Evolutionary conservation across 2,797 vertebrate species (phyloP).

Genomic region (Loriculus beryllinus): DNA sequence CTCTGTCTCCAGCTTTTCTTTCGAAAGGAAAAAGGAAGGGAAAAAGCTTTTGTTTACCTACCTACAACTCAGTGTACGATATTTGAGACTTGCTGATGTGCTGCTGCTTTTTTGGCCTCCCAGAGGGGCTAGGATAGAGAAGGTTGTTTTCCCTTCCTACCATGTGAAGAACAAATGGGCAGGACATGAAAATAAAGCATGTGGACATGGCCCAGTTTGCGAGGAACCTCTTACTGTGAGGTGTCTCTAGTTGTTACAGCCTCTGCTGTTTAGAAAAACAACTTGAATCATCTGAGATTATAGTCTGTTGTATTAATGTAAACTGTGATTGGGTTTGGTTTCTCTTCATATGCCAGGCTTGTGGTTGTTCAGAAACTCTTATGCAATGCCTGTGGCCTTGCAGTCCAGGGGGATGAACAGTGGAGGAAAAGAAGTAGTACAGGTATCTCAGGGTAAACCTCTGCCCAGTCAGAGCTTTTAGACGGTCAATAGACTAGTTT

Average conservation of each 20-base stretch:
- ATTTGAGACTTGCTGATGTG: background rate
- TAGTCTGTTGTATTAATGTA: background rate
- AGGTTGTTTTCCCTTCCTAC: background rate
- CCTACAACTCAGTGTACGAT: background rate
- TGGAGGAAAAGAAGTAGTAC: background rate
- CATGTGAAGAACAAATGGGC: accelerated
- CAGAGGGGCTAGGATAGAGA: background rate
- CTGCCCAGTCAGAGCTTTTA: background rate
- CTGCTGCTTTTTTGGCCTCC: background rate
- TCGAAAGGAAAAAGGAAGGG: background rate
- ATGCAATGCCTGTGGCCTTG: background rate
- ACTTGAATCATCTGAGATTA: background rate
- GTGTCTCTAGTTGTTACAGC: background rate
- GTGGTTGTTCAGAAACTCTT: background rate
- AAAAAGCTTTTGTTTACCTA: background rate
- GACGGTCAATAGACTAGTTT: background rate
- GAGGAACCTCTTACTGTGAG: background rate
- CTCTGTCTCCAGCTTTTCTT: background rate
- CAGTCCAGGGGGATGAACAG: background rate
- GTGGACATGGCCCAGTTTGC: background rate
- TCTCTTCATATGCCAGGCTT: background rate
- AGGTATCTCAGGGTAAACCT: background rate
- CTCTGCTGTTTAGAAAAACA: background rate
- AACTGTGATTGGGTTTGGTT: background rate
- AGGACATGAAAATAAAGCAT: background rate